Evolutionary conservation across 2,888 invertebrate genomes (phyloP).

Genomic region (Mesoligia furuncula): DNA sequence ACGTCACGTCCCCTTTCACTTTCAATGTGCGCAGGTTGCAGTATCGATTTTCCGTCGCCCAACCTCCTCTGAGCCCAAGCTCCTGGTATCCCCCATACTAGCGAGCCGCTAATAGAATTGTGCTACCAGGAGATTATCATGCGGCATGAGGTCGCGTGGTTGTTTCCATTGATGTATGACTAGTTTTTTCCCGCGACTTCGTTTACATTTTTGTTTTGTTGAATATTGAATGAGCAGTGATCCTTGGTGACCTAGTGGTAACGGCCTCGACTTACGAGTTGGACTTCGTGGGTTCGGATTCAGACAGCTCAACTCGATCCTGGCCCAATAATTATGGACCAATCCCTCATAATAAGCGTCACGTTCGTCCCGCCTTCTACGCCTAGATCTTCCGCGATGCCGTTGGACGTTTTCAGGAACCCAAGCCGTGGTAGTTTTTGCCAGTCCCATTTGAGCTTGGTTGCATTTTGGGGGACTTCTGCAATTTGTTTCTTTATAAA

Average conservation of each 20-base stretch:
- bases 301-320: no score
- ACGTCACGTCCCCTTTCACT: conserved; percentile 36
- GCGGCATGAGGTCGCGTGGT: not conserved
- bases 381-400: no score
- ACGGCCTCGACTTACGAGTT: not conserved
- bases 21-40: conserved; percentile 37
- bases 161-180: conserved; percentile 42
- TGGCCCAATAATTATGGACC: no score
- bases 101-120: not conserved
- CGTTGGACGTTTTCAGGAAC: no score
- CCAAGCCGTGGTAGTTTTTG: no score
- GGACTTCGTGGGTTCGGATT: no score
- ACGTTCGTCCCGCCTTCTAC: no score
- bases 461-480: no score
- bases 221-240: not conserved
- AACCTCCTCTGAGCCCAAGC: not conserved
- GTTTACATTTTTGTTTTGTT: not conserved
- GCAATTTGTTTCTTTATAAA: not conserved
- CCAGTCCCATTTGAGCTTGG: no score
- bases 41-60: conserved; percentile 35
- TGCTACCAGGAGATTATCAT: conserved; percentile 16
- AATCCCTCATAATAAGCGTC: no score
- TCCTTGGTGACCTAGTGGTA: not conserved
- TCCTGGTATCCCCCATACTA: conserved; percentile 17
- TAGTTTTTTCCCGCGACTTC: conserved; percentile 6